Evolutionary conservation across 2,797 vertebrate species (phyloP).

Genomic region (Rhinichthys osculus): DNA sequence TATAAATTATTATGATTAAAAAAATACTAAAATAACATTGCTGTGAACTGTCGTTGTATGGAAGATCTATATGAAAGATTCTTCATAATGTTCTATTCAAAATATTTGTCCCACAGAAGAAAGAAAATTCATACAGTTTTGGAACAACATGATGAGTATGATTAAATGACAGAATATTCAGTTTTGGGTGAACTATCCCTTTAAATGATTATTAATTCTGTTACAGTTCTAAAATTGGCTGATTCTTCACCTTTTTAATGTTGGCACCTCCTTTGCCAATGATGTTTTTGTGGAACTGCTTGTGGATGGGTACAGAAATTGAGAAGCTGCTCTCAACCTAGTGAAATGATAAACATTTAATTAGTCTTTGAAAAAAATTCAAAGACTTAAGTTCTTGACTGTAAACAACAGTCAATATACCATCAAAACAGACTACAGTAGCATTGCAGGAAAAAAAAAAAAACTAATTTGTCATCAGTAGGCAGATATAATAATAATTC

Average conservation of each 20-base stretch:
- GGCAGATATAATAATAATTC: neutral
- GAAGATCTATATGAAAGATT: neutral
- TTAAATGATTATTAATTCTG: neutral
- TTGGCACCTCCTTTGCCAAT: slow-evolving; percentile 84
- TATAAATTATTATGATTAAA: neutral
- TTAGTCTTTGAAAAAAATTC: neutral
- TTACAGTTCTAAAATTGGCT: neutral
- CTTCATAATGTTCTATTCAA: neutral
- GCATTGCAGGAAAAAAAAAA: neutral
- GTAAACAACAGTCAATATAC: neutral
- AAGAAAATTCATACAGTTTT: neutral
- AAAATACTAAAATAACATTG: neutral
- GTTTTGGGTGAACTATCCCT: neutral
- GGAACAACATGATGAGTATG: no score
- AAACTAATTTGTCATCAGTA: neutral
- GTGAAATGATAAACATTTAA: neutral
- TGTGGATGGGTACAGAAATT: slow-evolving; percentile 83
- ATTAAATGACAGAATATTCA: neutral
- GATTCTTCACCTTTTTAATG: slow-evolving; percentile 81
- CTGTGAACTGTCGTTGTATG: neutral
- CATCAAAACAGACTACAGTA: neutral
- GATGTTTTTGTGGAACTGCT: slow-evolving; percentile 88
- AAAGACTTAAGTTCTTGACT: neutral
- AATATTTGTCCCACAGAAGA: neutral
- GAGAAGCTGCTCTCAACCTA: slow-evolving; percentile 86